Percentiles rank a stretch among this genome's conserved stretches.
phyloP scores from a whole-genome alignment of 2,797 vertebrate genomes.

The Diglossa cyanea region DNA sequence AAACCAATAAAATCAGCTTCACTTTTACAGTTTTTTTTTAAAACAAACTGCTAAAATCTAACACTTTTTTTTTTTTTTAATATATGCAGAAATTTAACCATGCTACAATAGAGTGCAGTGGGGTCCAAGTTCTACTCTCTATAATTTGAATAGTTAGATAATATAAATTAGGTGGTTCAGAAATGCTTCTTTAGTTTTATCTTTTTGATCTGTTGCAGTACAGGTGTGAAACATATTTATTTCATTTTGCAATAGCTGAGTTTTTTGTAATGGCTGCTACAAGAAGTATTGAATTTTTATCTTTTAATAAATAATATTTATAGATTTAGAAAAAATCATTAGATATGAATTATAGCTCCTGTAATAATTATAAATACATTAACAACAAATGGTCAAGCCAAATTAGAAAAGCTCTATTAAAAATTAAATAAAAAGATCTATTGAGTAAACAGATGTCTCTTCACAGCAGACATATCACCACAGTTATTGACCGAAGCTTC shows the following conservation, averaged over 20 bases:
- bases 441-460: slow-evolving; percentile 54
- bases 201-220: not conserved
- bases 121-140: not conserved
- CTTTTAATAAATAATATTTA: slow-evolving; percentile 62
- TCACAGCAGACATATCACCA: slow-evolving; percentile 32
- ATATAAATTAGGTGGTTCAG: not conserved
- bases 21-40: not conserved
- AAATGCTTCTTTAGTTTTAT: not conserved
- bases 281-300: slow-evolving; percentile 48
- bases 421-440: slow-evolving; percentile 54
- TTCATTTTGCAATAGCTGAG: not conserved
- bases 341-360: slow-evolving; percentile 55
- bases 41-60: not conserved
- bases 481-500: slow-evolving; percentile 51
- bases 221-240: not conserved
- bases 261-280: not conserved
- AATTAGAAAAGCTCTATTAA: slow-evolving; percentile 62
- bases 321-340: slow-evolving; percentile 57
- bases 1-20: not conserved
- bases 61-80: not conserved
- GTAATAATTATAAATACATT: slow-evolving; percentile 65
- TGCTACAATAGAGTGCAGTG: not conserved
- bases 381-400: slow-evolving; percentile 54
- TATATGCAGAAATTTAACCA: not conserved
- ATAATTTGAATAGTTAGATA: not conserved